A percentile compares a stretch with the other conserved stretches of the same genome.
These are phyloP conservation scores for Emydocephalus ijimae DNA, from an alignment of 2,113 vertebrate genomes.

Conservation along the genomic window DNA sequence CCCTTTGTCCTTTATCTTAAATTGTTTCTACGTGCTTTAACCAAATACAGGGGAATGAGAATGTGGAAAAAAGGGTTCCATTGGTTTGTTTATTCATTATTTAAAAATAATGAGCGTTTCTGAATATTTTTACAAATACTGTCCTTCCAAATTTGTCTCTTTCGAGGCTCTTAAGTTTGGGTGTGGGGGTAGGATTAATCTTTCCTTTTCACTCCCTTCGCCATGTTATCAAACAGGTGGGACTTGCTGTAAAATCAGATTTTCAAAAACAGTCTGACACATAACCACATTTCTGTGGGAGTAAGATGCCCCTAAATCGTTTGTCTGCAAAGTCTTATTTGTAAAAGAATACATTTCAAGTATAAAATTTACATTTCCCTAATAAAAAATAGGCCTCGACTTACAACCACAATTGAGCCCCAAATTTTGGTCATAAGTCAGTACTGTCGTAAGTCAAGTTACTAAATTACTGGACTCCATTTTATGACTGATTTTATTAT, in stretches of 20 bases:
- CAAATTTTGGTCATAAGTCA: too few species aligned
- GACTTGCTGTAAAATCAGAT: not conserved
- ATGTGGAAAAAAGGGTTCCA: not conserved
- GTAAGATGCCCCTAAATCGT: not conserved
- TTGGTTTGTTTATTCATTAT: not conserved
- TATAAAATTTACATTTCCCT: not conserved
- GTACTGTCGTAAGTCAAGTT: too few species aligned
- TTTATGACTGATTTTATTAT: too few species aligned
- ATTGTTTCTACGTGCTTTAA: slow-evolving; percentile 36
- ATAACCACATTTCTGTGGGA: not conserved
- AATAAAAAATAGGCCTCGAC: not conserved
- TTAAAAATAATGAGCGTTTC: not conserved
- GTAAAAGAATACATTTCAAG: not conserved
- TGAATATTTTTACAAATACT: not conserved
- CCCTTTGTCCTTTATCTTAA: slow-evolving; percentile 22
- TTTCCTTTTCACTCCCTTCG: not conserved
- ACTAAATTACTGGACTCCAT: too few species aligned
- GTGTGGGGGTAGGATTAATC: not conserved
- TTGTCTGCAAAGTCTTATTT: not conserved
- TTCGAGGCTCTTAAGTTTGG: not conserved
- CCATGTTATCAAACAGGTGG: not conserved
- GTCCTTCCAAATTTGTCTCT: not conserved
- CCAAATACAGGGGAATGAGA: slow-evolving; percentile 38
- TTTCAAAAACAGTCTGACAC: not conserved
- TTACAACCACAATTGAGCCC: too few species aligned